A percentile compares a stretch with the other conserved stretches of the same genome.
phyloP scores from a whole-genome alignment of 2,797 vertebrate genomes.

The Chloroceryle amazona region DNA sequence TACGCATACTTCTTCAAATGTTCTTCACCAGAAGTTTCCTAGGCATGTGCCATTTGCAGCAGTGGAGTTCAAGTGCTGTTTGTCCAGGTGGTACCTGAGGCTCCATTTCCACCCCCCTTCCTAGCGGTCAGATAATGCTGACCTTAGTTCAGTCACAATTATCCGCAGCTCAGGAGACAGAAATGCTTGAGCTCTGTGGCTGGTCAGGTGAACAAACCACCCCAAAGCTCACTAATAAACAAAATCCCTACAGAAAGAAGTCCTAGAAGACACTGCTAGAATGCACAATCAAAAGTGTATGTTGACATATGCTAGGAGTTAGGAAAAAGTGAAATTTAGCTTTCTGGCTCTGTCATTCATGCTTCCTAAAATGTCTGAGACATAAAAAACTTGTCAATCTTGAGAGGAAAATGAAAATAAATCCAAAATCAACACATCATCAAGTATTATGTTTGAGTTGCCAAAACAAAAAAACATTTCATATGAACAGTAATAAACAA shows the following conservation, averaged over 20 bases:
- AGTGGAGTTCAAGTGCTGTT: not conserved
- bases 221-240: not conserved
- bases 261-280: not conserved
- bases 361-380: not conserved
- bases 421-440: not conserved
- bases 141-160: not conserved
- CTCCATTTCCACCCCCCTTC: not conserved
- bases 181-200: not conserved
- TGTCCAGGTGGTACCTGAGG: not conserved
- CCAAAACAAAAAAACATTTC: too few species aligned
- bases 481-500: too few species aligned
- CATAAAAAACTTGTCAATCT: not conserved
- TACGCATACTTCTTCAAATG: not conserved
- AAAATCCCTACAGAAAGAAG: not conserved
- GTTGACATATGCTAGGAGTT: not conserved
- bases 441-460: too few species aligned
- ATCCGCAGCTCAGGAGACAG: not conserved
- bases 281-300: not conserved
- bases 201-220: not conserved
- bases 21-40: not conserved
- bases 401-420: not conserved
- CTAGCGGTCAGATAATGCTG: not conserved
- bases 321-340: not conserved
- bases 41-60: rapidly evolving
- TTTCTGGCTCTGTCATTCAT: not conserved